These are phyloP conservation scores for Onchidella celtica DNA, from an alignment of 2,888 invertebrate species.

Conservation along the genomic window DNA sequence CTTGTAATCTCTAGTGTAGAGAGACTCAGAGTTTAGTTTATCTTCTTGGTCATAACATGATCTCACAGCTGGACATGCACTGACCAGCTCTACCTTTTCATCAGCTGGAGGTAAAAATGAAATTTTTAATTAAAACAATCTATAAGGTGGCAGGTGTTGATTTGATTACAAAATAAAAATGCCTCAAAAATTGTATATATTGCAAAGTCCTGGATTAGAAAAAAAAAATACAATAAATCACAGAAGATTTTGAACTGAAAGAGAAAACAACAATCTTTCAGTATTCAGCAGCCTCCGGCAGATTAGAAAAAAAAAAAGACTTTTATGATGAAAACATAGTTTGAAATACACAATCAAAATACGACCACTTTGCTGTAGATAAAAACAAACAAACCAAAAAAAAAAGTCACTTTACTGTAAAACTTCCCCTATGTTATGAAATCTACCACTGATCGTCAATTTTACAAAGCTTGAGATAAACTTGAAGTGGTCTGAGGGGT, in stretches of 20 bases:
- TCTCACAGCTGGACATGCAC: neutral
- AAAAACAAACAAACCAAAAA: too few species aligned
- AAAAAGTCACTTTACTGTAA: too few species aligned
- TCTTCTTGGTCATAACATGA: constrained; percentile 29
- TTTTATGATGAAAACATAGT: too few species aligned
- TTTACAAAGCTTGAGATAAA: too few species aligned
- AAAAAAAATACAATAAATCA: neutral
- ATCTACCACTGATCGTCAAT: too few species aligned
- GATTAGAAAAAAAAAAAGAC: too few species aligned
- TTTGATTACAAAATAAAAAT: neutral
- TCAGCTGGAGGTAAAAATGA: neutral
- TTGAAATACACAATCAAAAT: too few species aligned
- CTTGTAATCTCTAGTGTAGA: neutral
- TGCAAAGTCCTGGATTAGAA: neutral
- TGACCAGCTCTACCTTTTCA: constrained; percentile 1
- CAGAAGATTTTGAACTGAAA: neutral
- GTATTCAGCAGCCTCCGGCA: too few species aligned
- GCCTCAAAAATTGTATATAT: neutral
- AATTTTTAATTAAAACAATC: neutral
- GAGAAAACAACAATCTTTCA: too few species aligned
- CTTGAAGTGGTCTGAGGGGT: too few species aligned
- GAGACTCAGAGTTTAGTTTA: neutral
- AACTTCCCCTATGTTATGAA: too few species aligned
- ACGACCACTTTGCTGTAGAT: too few species aligned
- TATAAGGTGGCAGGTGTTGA: neutral